Percentiles rank a stretch among this genome's conserved stretches.
Evolutionary conservation across 2,797 vertebrate species (phyloP).

Genomic region (Vultur gryphus): DNA sequence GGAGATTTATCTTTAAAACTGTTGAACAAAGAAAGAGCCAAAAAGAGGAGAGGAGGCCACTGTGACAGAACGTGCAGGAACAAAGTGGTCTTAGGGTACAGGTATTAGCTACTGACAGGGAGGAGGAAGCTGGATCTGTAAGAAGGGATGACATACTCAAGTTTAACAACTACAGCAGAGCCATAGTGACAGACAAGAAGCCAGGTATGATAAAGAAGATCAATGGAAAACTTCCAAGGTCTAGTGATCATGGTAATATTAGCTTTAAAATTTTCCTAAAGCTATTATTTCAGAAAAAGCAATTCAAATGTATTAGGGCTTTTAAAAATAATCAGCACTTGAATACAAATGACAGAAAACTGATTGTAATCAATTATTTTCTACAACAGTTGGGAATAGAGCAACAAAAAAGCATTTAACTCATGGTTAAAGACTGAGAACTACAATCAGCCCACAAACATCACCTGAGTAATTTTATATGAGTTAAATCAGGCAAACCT

Average conservation of each 20-base stretch:
- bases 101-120: background rate
- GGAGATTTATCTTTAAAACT: background rate
- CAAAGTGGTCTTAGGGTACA: background rate
- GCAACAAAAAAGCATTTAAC: background rate
- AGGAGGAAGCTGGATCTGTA: background rate
- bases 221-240: background rate
- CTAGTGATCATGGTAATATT: background rate
- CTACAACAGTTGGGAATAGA: background rate
- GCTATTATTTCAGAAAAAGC: background rate
- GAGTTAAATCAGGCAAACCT: background rate
- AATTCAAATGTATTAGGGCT: background rate
- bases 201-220: background rate
- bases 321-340: background rate
- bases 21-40: background rate
- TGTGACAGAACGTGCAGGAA: background rate
- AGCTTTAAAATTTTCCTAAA: background rate
- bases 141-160: background rate
- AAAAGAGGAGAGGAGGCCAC: background rate
- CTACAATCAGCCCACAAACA: background rate
- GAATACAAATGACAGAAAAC: background rate
- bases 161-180: background rate
- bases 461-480: background rate
- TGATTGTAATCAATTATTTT: background rate
- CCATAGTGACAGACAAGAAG: background rate
- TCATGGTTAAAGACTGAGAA: background rate